Conservation (phyloP, 2,888 invertebrate species). For the Sesia apiformis region DNA sequence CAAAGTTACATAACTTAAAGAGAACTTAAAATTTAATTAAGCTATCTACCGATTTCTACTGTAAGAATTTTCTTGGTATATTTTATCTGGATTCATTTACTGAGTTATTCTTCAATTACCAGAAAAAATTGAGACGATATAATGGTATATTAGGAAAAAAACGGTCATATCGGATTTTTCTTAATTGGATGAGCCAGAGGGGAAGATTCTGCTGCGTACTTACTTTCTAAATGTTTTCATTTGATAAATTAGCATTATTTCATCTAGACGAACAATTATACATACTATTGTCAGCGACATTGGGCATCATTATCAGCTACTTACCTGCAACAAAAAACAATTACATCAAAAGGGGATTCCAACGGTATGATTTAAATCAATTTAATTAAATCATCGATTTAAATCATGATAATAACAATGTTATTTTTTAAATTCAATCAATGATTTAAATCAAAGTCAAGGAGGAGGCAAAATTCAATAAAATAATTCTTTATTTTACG, state of each 20-base stretch:
- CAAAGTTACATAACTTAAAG: not conserved
- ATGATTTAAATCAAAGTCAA: no score
- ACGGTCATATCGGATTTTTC: slow-evolving; percentile 5
- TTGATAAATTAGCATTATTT: not conserved
- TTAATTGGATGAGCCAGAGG: slow-evolving; percentile 12
- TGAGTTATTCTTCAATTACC: slow-evolving; percentile 9
- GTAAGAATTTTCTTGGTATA: not conserved
- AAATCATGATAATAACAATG: no score
- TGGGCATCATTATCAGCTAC: slow-evolving; percentile 20
- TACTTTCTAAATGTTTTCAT: not conserved
- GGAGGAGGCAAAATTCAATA: no score
- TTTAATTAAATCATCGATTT: no score
- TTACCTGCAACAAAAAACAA: slow-evolving; percentile 46
- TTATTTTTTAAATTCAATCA: no score
- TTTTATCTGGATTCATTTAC: not conserved
- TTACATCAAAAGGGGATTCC: not conserved
- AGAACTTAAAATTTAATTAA: not conserved
- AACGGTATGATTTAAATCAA: no score
- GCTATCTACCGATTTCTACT: not conserved
- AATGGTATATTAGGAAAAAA: slow-evolving; percentile 4
- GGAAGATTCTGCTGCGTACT: slow-evolving; percentile 2
- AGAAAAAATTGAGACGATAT: not conserved
- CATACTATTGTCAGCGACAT: not conserved
- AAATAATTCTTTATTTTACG: no score
- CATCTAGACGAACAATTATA: not conserved